Evolutionary conservation across 2,113 vertebrate genomes (phyloP), one percentile per base, ranked within the genome.

Genomic region (Vanacampus margaritifer): DNA sequence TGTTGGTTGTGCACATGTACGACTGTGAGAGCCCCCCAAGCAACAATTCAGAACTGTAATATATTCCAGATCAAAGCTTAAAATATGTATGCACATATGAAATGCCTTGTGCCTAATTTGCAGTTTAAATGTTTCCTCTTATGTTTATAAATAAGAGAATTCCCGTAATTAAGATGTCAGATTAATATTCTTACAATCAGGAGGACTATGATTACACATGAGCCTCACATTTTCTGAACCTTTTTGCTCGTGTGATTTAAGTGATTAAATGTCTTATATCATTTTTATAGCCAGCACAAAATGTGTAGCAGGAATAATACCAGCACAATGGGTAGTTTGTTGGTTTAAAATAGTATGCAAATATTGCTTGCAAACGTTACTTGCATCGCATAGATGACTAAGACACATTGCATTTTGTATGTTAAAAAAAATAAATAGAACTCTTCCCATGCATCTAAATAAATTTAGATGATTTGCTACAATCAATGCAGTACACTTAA

Each of bases 41-140:
- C 80, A 79, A 58, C 81, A 50, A 64, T 78, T 69, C 62, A 72
- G 43, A 76, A 63, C 76, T 51, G 73, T 72, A 84, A 85, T 78
- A 37, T 77, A 74, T 84, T 89, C 80, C 50, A 82, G 72, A 87
- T 84, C 82, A 86, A 87, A 85, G 80, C 82, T 19, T 6, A 45
- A 70, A 79, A 83, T 89, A 77, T 71, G 67, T 39, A 85, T 77
- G 79, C 45, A 1, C 46, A 21, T 72, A 64, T 72, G 65, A 83
- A 86, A 77, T 72, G 65, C 81, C 68, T 57, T 14, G 51, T 67
- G 57, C 35, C 0, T 43, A 57, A 85, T 88, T 86, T 86, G 72
- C 74, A 76, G 71, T 80, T 68, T 80, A 86, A 88, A 78, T 39
- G 74, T 60, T 78, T 82, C 82, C 68, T 63, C 70, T 87, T 83